A percentile compares a stretch with the other conserved stretches of the same genome.
Evolutionary conservation across 2,797 vertebrate species (phyloP).

Genomic region (Labeo calbasu): DNA sequence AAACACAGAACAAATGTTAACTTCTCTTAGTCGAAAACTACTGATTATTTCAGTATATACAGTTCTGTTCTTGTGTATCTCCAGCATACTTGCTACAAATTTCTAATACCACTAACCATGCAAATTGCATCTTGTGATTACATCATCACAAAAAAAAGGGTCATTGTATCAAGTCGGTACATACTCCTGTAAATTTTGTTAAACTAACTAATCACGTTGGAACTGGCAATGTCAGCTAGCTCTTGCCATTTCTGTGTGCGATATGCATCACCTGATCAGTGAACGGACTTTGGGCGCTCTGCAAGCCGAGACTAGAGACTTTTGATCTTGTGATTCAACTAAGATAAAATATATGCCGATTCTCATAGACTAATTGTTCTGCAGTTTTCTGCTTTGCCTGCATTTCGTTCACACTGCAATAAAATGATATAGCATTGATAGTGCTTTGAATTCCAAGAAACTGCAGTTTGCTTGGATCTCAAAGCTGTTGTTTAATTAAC

Average conservation of each 20-base stretch:
- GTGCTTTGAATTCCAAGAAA: conserved; percentile 12
- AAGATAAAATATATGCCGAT: background rate
- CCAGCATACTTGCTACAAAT: background rate
- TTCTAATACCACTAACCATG: background rate
- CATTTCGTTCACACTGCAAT: background rate
- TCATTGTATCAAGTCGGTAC: background rate
- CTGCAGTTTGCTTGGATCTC: conserved; percentile 58
- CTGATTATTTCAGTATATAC: background rate
- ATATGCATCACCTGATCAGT: background rate
- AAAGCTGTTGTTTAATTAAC: conserved; percentile 64
- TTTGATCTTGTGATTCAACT: background rate
- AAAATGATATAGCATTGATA: background rate
- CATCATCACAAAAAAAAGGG: background rate
- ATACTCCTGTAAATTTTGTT: background rate
- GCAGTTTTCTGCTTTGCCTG: background rate
- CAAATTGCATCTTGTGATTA: background rate
- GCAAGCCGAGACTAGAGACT: background rate
- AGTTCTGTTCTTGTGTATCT: background rate
- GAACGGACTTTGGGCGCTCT: background rate
- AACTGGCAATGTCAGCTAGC: background rate
- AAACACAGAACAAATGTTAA: background rate
- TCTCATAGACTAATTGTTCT: background rate
- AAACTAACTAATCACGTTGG: background rate
- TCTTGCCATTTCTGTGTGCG: background rate
- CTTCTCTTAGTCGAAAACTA: background rate